These are phyloP conservation scores for Bujurquina vittata DNA, from an alignment of 2,113 vertebrate genomes.

Conservation along the genomic window DNA sequence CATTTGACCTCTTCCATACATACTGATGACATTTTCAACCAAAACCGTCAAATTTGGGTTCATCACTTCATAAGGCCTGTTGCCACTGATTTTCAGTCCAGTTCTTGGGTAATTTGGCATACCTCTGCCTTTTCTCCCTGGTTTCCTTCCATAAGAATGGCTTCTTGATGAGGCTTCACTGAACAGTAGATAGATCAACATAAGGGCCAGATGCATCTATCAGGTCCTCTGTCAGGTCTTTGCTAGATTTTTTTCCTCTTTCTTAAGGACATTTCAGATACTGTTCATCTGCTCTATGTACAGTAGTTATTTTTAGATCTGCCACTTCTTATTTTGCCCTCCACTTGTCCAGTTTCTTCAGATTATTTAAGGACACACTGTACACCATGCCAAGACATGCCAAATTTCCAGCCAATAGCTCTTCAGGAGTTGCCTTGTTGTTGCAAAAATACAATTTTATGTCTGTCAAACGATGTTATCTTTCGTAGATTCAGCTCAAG, in stretches of 20 bases:
- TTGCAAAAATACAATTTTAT: not conserved
- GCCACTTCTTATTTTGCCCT: not conserved
- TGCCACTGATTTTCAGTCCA: not conserved
- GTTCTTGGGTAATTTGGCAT: not conserved
- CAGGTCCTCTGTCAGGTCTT: not conserved
- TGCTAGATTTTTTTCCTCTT: not conserved
- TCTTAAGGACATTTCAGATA: not conserved
- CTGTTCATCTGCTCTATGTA: not conserved
- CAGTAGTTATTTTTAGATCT: fast-evolving
- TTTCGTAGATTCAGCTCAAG: not conserved
- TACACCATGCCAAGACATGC: not conserved
- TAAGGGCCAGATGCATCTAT: not conserved
- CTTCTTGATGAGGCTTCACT: not conserved
- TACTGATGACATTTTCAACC: not conserved
- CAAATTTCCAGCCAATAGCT: not conserved
- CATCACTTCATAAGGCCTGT: not conserved
- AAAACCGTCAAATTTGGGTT: not conserved
- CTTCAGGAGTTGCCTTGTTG: not conserved
- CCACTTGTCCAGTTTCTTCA: not conserved
- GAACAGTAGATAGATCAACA: not conserved
- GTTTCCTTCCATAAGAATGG: not conserved
- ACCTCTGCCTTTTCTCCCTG: not conserved
- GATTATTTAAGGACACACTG: not conserved
- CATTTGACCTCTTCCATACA: not conserved
- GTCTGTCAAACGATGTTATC: too few relatives aligned